phyloP scores from a whole-genome alignment of 2,888 invertebrate genomes.

The Poecilus cupreus region DNA sequence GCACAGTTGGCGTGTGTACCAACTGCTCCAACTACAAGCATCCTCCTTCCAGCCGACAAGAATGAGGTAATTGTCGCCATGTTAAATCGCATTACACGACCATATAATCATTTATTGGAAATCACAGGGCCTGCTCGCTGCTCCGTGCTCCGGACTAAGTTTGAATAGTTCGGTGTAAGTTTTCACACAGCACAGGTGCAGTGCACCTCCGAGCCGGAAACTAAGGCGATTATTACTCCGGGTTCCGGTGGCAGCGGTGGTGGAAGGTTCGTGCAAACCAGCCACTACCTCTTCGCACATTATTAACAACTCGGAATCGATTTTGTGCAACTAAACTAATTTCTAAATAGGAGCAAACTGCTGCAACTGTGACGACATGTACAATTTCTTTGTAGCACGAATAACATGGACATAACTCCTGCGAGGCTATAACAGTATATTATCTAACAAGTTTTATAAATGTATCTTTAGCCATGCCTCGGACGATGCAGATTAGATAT shows the following conservation, averaged over 20 bases:
- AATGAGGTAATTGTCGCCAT: constrained; percentile 32
- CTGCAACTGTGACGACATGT: not conserved
- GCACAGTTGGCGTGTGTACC: not conserved
- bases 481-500: too few relatives aligned
- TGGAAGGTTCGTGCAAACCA: constrained; percentile 8
- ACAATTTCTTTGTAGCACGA: not conserved
- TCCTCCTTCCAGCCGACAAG: not conserved
- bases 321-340: constrained; percentile 31
- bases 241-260: not conserved
- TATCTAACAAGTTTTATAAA: not conserved
- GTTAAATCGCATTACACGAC: constrained; percentile 44
- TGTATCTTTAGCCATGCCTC: too few relatives aligned
- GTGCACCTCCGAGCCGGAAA: constrained; percentile 30
- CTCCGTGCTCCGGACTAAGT: not conserved
- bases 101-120: constrained; percentile 51
- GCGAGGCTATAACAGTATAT: not conserved
- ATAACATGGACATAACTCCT: too few relatives aligned
- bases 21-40: too few relatives aligned
- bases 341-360: constrained; percentile 9
- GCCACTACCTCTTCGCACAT: constrained; percentile 34
- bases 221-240: constrained; percentile 50
- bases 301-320: constrained; percentile 36
- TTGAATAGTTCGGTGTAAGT: constrained; percentile 42
- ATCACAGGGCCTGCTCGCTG: constrained; percentile 19
- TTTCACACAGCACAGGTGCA: constrained; percentile 50